A percentile compares a stretch with the other conserved stretches of the same genome.
Conservation (phyloP, 2,797 vertebrate species). For the Tokudaia muenninki region DNA sequence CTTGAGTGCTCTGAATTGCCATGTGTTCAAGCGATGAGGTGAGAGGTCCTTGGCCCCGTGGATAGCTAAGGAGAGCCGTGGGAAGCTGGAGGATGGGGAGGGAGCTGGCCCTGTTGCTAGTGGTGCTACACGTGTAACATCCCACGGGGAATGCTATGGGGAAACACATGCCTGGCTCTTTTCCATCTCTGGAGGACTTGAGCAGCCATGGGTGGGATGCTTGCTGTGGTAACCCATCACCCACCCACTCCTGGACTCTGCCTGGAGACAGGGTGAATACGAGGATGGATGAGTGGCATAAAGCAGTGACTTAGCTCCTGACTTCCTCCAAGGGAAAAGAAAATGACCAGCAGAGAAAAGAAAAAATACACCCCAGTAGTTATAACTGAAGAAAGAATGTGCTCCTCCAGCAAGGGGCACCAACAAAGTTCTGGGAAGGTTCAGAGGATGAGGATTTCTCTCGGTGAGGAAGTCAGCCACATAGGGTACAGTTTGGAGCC, state of each 20-base stretch:
- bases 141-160: not conserved
- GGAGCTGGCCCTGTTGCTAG: not conserved
- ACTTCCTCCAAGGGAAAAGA: not conserved
- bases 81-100: not conserved
- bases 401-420: not conserved
- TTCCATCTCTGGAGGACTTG: not conserved
- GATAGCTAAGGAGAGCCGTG: not conserved
- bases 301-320: not conserved
- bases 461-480: not conserved
- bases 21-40: fast-evolving
- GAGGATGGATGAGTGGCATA: not conserved
- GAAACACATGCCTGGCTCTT: not conserved
- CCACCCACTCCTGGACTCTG: not conserved
- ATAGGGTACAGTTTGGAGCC: not conserved
- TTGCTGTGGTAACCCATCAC: not conserved
- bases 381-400: not conserved
- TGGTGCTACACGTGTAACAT: not conserved
- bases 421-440: not conserved
- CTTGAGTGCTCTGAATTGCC: not conserved
- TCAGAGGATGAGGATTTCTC: not conserved
- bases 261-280: not conserved
- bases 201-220: not conserved
- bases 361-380: not conserved
- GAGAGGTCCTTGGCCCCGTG: not conserved
- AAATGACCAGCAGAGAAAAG: not conserved